phyloP scores from a whole-genome alignment of 2,113 vertebrate species.

The Recurvirostra avosetta region DNA sequence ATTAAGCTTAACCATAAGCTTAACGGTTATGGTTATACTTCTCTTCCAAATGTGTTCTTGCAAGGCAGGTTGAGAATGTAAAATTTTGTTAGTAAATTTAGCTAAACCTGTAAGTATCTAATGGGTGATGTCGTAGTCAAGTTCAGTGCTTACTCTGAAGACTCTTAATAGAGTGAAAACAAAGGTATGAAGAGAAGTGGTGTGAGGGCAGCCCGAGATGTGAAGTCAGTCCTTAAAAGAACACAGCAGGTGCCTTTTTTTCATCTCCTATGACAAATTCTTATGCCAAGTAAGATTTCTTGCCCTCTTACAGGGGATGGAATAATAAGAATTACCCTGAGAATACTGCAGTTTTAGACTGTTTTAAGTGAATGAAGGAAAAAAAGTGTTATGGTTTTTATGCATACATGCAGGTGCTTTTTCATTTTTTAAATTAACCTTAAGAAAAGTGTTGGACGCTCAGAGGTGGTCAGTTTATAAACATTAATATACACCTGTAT shows the following conservation, averaged over 20 bases:
- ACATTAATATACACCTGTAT: neutral
- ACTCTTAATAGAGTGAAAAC: neutral
- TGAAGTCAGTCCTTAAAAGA: neutral
- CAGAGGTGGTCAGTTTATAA: neutral
- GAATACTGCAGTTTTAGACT: neutral
- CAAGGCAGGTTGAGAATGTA: neutral
- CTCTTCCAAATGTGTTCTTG: neutral
- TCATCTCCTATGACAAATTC: neutral
- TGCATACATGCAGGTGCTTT: accelerated
- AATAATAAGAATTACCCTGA: neutral
- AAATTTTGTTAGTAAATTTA: neutral
- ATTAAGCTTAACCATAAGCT: neutral
- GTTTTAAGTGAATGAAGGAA: neutral
- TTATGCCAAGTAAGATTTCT: neutral
- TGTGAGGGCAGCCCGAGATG: neutral
- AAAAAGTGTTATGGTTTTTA: neutral
- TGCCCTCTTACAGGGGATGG: neutral
- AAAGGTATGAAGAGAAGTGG: neutral
- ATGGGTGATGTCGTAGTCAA: neutral
- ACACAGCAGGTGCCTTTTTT: neutral
- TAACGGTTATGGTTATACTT: neutral
- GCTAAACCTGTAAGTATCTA: neutral
- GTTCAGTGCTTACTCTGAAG: neutral
- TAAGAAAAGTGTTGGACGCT: neutral
- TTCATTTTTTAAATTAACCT: neutral